These are phyloP conservation scores for Anthrax anthrax DNA, from an alignment of 2,888 invertebrate species.

Conservation along the genomic window DNA sequence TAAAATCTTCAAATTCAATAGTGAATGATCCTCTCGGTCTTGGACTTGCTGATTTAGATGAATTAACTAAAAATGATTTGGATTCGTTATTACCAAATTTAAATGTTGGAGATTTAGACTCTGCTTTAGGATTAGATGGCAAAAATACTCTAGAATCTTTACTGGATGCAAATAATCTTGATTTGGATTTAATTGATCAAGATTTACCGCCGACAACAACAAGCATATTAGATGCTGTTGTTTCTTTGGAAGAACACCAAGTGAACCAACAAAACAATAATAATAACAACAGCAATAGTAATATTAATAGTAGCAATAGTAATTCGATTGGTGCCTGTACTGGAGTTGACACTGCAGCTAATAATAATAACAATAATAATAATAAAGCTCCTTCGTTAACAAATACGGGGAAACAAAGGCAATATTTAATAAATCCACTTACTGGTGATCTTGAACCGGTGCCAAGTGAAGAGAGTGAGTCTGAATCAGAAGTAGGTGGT, in stretches of 20 bases:
- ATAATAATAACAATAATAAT: no score
- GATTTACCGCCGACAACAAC: conserved; percentile 35
- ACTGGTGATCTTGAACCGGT: conserved; percentile 76
- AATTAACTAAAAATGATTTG: conserved; percentile 38
- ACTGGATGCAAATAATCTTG: conserved; percentile 31
- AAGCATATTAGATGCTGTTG: conserved; percentile 1
- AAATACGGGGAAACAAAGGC: conserved; percentile 52
- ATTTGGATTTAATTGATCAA: conserved; percentile 32
- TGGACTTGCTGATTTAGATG: conserved; percentile 26
- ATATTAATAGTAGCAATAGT: neutral
- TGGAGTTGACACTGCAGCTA: conserved; percentile 5
- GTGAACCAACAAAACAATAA: conserved; percentile 19
- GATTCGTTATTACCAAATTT: conserved; percentile 50
- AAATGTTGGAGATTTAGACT: conserved; percentile 43
- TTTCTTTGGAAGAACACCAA: conserved; percentile 16
- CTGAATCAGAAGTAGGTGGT: conserved; percentile 36
- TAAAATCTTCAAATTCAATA: conserved; percentile 9
- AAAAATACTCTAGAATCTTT: conserved; percentile 32
- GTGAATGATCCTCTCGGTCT: conserved; percentile 11
- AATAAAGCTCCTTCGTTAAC: conserved; percentile 2
- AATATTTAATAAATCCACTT: conserved; percentile 79
- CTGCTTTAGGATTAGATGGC: conserved; percentile 29
- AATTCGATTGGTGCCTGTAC: conserved; percentile 4
- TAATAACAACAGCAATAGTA: conserved; percentile 1
- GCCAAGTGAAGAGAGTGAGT: conserved; percentile 50